Conservation (phyloP, 2,113 vertebrate genomes). For the Lasiurus borealis region DNA sequence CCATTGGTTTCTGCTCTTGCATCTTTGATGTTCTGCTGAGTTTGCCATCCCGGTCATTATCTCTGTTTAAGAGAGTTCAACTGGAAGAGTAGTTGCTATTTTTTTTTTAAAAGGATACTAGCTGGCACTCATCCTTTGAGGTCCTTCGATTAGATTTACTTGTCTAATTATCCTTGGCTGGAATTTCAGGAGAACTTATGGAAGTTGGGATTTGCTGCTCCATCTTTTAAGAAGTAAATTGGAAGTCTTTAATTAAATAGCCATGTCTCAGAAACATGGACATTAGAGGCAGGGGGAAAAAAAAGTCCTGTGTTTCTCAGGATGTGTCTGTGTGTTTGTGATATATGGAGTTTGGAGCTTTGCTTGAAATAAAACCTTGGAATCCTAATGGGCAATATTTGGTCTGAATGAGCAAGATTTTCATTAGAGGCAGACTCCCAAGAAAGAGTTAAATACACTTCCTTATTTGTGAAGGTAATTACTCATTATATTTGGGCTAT, state of each 20-base stretch:
- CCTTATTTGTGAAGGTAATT: constrained; percentile 59
- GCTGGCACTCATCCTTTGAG: background rate
- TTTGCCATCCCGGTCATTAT: constrained; percentile 21
- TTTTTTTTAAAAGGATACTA: background rate
- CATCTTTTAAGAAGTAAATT: constrained; percentile 46
- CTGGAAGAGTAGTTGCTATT: constrained; percentile 41
- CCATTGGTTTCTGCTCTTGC: background rate
- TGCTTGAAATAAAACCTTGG: constrained; percentile 58
- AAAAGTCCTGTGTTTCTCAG: constrained; percentile 2
- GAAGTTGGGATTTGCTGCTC: background rate
- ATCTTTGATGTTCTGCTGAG: constrained; percentile 33
- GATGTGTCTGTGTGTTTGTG: background rate
- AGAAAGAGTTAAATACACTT: constrained; percentile 70
- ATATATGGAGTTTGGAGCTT: constrained; percentile 14
- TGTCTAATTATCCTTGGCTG: constrained; percentile 29
- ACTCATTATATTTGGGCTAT: constrained; percentile 52
- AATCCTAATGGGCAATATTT: constrained; percentile 38
- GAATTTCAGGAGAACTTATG: constrained; percentile 33
- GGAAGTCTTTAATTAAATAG: background rate
- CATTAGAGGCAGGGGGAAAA: background rate
- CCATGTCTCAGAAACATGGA: background rate
- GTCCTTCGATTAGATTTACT: constrained; percentile 55
- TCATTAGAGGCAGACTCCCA: constrained; percentile 55
- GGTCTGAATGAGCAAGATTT: constrained; percentile 63
- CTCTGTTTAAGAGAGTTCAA: constrained; percentile 44